Evolutionary conservation across 2,797 vertebrate genomes (phyloP).

Genomic region (Novumbra hubbsi): DNA sequence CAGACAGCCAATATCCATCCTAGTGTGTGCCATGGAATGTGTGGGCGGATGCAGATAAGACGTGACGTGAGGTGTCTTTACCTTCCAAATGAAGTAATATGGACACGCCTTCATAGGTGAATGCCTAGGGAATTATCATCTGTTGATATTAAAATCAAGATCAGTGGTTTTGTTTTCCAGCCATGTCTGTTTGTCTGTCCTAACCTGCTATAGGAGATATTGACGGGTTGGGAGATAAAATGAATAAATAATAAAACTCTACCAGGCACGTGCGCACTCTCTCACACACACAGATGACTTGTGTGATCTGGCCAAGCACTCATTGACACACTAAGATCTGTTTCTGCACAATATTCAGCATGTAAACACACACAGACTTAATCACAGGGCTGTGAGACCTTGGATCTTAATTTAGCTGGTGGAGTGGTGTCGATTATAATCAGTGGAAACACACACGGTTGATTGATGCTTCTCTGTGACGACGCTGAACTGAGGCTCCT

Average conservation of each 20-base stretch:
- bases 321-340: not conserved
- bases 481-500: not conserved
- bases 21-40: not conserved
- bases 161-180: not conserved
- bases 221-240: not conserved
- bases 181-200: not conserved
- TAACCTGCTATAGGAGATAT: not conserved
- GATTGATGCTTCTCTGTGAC: not conserved
- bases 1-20: too few relatives aligned
- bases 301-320: too few relatives aligned
- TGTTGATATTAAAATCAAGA: slow-evolving; percentile 13
- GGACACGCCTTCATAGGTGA: slow-evolving; percentile 14
- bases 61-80: not conserved
- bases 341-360: too few relatives aligned
- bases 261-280: not conserved
- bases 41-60: not conserved
- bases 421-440: not conserved
- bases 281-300: not conserved
- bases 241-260: not conserved
- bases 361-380: not conserved
- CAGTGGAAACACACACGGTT: slow-evolving; percentile 1
- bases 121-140: slow-evolving; percentile 10
- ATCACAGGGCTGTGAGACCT: not conserved
- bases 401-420: slow-evolving; percentile 6
- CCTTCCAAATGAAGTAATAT: not conserved